These are phyloP conservation scores for Sebastes nivosus DNA, from an alignment of 2,797 vertebrate genomes.

Conservation along the genomic window DNA sequence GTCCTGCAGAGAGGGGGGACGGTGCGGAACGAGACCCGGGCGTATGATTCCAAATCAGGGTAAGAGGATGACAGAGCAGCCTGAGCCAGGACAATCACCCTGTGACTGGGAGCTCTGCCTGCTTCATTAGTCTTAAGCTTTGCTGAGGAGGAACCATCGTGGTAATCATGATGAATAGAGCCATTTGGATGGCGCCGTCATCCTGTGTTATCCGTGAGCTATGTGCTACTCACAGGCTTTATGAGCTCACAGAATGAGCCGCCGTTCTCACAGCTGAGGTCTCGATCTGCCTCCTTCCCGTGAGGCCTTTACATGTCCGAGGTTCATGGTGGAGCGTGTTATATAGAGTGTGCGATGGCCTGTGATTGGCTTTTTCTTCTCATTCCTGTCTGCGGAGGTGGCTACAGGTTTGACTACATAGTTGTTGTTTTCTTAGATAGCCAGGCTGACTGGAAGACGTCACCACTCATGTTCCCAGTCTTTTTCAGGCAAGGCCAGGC, in stretches of 20 bases:
- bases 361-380: slow-evolving; percentile 29
- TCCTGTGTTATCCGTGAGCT: slow-evolving; percentile 56
- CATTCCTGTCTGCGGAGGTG: neutral
- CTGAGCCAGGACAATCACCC: slow-evolving; percentile 23
- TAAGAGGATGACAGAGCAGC: slow-evolving; percentile 76
- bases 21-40: slow-evolving; percentile 94
- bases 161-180: slow-evolving; percentile 72
- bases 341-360: slow-evolving; percentile 1
- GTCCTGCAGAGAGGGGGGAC: slow-evolving; percentile 88
- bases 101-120: slow-evolving; percentile 47
- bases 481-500: neutral
- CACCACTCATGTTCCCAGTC: neutral
- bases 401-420: neutral
- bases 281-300: slow-evolving; percentile 49
- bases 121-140: slow-evolving; percentile 60
- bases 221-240: slow-evolving; percentile 35
- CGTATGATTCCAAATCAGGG: slow-evolving; percentile 94
- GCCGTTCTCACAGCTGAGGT: slow-evolving; percentile 65
- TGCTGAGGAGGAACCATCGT: slow-evolving; percentile 46
- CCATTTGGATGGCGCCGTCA: slow-evolving; percentile 64
- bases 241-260: slow-evolving; percentile 58
- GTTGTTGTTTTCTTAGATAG: neutral
- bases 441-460: neutral
- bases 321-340: slow-evolving; percentile 11
- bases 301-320: slow-evolving; percentile 26